Conservation (phyloP, 2,888 invertebrate genomes). For the Pandemis corylana region DNA sequence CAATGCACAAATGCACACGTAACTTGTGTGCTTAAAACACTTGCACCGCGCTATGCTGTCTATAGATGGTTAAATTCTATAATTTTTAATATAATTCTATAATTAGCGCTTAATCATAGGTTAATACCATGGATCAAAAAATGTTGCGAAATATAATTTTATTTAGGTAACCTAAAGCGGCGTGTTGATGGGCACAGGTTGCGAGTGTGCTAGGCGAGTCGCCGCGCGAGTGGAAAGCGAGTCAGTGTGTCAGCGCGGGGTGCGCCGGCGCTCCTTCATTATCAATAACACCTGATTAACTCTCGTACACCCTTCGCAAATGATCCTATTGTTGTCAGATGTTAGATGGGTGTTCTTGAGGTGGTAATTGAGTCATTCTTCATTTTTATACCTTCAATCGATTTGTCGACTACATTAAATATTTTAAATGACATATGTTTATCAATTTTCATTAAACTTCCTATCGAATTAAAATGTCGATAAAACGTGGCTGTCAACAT, state of each 20-base stretch:
- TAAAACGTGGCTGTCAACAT: too few species aligned
- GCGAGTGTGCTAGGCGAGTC: slow-evolving; percentile 12
- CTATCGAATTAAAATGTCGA: too few species aligned
- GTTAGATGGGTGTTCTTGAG: not conserved
- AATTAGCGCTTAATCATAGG: too few species aligned
- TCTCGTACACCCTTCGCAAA: slow-evolving; percentile 53
- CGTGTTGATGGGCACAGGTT: not conserved
- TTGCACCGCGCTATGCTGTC: too few species aligned
- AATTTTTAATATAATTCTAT: too few species aligned
- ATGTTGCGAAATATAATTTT: not conserved
- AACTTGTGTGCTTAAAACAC: too few species aligned
- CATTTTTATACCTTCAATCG: too few species aligned
- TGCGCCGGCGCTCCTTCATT: slow-evolving; percentile 52
- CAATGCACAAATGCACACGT: not conserved
- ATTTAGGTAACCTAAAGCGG: not conserved
- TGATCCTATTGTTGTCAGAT: slow-evolving; percentile 30
- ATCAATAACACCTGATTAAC: slow-evolving; percentile 61
- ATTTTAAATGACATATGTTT: too few species aligned
- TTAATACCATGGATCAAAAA: not conserved
- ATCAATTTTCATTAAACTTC: too few species aligned
- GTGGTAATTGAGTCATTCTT: slow-evolving; percentile 1
- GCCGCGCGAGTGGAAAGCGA: slow-evolving; percentile 74
- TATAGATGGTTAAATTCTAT: too few species aligned
- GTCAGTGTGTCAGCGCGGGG: slow-evolving; percentile 79
- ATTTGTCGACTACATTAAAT: not conserved